A percentile compares a stretch with the other conserved stretches of the same genome.
Conservation (phyloP, 2,888 invertebrate species). For the Erebia ligea region DNA sequence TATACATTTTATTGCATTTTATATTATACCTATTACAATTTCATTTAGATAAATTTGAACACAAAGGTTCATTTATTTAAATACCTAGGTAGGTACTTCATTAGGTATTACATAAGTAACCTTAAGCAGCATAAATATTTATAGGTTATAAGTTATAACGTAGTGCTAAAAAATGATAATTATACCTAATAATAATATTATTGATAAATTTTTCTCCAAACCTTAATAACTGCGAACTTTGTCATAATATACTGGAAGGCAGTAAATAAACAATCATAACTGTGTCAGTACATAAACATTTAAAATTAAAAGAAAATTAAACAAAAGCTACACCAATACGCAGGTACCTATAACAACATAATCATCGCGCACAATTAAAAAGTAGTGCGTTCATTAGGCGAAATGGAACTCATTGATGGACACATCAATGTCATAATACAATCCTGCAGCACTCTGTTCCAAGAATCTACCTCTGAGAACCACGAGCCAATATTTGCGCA, state of each 20-base stretch:
- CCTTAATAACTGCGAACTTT: too few species aligned
- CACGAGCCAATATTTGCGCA: conserved; percentile 39
- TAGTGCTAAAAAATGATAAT: too few species aligned
- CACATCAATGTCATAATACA: conserved; percentile 6
- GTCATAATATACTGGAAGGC: not conserved
- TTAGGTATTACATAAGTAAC: too few species aligned
- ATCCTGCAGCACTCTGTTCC: conserved; percentile 2
- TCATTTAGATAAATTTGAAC: too few species aligned
- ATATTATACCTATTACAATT: too few species aligned
- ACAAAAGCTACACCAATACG: not conserved
- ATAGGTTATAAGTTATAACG: too few species aligned
- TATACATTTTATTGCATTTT: too few species aligned
- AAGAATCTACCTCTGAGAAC: conserved; percentile 17
- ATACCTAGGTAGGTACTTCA: too few species aligned
- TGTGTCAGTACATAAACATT: not conserved
- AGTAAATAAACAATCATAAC: not conserved
- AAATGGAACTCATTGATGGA: conserved; percentile 4
- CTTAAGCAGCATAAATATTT: too few species aligned
- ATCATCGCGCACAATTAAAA: not conserved
- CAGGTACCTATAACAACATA: not conserved
- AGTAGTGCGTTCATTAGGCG: not conserved
- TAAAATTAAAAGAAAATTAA: not conserved
- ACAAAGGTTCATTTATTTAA: too few species aligned
- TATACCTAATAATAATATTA: too few species aligned
- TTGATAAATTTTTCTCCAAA: too few species aligned